A percentile compares a stretch with the other conserved stretches of the same genome.
These are phyloP conservation scores for Venustaconcha ellipsiformis DNA, from an alignment of 1,140 invertebrate genomes.

Conservation along the genomic window DNA sequence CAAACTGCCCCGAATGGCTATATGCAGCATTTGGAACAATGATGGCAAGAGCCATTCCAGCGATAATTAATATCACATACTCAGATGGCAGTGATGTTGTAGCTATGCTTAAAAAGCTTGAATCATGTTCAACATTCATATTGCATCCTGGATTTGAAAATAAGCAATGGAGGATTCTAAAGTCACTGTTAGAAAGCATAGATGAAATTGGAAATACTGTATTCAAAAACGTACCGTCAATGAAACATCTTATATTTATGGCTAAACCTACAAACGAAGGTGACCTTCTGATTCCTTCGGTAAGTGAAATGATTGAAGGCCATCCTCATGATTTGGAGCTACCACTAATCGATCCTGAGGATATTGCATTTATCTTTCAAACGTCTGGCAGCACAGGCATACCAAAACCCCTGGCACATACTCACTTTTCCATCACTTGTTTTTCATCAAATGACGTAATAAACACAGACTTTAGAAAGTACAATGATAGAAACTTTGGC, in stretches of 20 bases:
- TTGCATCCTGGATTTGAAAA: conserved; percentile 13
- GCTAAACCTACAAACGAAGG: not conserved
- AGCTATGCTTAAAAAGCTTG: conserved; percentile 11
- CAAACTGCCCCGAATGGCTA: conserved; percentile 20
- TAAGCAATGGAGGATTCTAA: conserved; percentile 11
- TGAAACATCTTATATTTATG: conserved; percentile 2
- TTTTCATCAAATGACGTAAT: not conserved
- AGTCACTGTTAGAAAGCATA: not conserved
- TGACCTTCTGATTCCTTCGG: not conserved
- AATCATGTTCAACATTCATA: conserved; percentile 5
- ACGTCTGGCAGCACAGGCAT: conserved; percentile 23
- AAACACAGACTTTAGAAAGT: not conserved
- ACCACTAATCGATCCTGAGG: conserved; percentile 1
- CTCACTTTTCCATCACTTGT: not conserved
- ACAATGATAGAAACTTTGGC: conserved; percentile 12
- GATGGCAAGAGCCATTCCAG: conserved; percentile 10
- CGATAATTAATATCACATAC: conserved; percentile 7
- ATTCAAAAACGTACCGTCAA: not conserved
- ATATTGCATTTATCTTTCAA: conserved; percentile 6
- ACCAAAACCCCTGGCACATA: conserved; percentile 13
- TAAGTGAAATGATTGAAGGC: not conserved
- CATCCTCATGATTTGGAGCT: not conserved
- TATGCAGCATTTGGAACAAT: conserved; percentile 11
- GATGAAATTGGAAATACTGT: not conserved
- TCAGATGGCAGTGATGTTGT: conserved; percentile 7